Evolutionary conservation across 37 sponge, comb jelly and placozoan genomes (phyloP).

Genomic region (Bolinopsis microptera): DNA sequence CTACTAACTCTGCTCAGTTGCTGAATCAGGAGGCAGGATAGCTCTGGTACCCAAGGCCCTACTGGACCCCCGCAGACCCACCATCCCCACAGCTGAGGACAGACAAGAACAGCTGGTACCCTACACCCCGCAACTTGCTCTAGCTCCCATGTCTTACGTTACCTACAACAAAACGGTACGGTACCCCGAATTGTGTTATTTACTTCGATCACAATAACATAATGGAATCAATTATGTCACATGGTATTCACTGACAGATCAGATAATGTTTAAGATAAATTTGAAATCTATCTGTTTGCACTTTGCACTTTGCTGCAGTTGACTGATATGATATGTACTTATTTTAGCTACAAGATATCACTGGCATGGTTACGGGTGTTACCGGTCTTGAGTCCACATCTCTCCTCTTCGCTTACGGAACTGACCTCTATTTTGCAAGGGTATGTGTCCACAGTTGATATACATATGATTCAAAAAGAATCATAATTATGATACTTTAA

Average conservation of each 20-base stretch:
- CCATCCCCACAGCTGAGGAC: constrained; percentile 34
- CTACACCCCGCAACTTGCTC: constrained; percentile 29
- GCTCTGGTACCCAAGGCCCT: constrained; percentile 44
- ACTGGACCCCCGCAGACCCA: constrained; percentile 37
- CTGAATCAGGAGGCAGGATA: constrained; percentile 14
- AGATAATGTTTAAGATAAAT: too few relatives aligned
- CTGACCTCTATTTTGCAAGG: constrained; percentile 48
- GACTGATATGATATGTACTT: too few relatives aligned
- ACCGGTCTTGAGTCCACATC: constrained; percentile 54
- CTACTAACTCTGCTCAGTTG: not conserved
- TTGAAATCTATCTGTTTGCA: too few relatives aligned
- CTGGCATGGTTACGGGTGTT: constrained; percentile 51
- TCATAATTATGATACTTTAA: too few relatives aligned
- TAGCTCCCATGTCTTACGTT: constrained; percentile 17
- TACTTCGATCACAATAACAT: too few relatives aligned
- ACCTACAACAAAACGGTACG: constrained; percentile 42
- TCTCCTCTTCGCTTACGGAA: constrained; percentile 54
- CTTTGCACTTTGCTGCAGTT: too few relatives aligned
- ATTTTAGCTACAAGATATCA: constrained; percentile 16
- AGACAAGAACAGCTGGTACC: constrained; percentile 11
- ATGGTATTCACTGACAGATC: too few relatives aligned
- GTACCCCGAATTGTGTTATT: too few relatives aligned
- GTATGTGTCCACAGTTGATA: too few relatives aligned
- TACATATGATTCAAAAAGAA: too few relatives aligned
- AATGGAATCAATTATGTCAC: too few relatives aligned